phyloP scores from a whole-genome alignment of 2,888 invertebrate genomes.

The Ophion ellenae region DNA sequence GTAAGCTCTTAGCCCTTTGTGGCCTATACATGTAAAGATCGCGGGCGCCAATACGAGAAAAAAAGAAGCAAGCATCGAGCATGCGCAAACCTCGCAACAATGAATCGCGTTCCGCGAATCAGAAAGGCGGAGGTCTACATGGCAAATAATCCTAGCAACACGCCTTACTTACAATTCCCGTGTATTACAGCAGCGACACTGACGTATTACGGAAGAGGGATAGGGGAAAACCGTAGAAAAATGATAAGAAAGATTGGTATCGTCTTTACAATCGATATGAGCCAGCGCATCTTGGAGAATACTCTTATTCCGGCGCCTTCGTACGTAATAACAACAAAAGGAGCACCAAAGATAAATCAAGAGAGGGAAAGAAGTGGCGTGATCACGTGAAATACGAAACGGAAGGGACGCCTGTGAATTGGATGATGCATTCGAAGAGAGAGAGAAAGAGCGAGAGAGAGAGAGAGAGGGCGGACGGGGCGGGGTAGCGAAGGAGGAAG shows the following conservation, averaged over 20 bases:
- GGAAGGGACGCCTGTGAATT: constrained; percentile 28
- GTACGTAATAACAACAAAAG: constrained; percentile 33
- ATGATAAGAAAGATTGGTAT: neutral
- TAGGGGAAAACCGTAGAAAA: neutral
- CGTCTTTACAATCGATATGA: too few relatives aligned
- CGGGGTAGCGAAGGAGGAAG: constrained; percentile 35
- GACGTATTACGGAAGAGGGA: too few relatives aligned
- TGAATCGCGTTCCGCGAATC: constrained; percentile 5
- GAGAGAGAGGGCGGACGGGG: neutral
- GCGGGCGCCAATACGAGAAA: neutral
- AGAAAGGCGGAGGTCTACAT: constrained; percentile 34
- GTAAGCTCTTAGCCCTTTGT: constrained; percentile 40
- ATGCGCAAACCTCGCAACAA: constrained; percentile 28
- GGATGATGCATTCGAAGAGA: constrained; percentile 15
- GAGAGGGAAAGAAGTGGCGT: constrained; percentile 9
- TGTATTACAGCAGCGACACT: constrained; percentile 24
- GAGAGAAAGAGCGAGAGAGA: constrained; percentile 21
- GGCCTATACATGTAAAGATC: constrained; percentile 63
- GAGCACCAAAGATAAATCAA: constrained; percentile 12
- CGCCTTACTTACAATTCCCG: neutral
- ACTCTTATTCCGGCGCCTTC: neutral
- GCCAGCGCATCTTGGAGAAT: too few relatives aligned
- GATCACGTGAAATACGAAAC: constrained; percentile 16
- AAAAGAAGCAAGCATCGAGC: neutral
- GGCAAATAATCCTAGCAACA: constrained; percentile 23